A percentile compares a stretch with the other conserved stretches of the same genome.
Conservation (phyloP, 2,888 invertebrate genomes). For the Peribatodes rhomboidaria region DNA sequence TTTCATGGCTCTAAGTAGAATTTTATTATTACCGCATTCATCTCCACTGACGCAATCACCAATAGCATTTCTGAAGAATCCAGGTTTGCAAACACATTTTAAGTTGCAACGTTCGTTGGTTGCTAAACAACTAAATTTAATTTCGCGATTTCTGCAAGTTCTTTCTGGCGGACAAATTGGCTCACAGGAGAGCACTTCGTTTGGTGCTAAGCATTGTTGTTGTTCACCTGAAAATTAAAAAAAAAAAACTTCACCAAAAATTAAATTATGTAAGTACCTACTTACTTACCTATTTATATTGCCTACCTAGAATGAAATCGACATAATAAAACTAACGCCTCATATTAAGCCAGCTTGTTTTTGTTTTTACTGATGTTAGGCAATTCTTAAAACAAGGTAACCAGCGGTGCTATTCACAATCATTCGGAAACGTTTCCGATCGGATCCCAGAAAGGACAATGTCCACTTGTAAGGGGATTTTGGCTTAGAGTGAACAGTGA, state of each 20-base stretch:
- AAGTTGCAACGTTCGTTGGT: constrained; percentile 46
- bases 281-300: too few relatives aligned
- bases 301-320: too few relatives aligned
- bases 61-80: constrained; percentile 53
- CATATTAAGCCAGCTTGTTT: too few relatives aligned
- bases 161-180: constrained; percentile 54
- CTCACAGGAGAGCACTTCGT: constrained; percentile 53
- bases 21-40: constrained; percentile 58
- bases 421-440: too few relatives aligned
- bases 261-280: background rate
- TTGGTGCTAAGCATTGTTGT: constrained; percentile 42
- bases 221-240: constrained; percentile 38
- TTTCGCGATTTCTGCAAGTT: constrained; percentile 55
- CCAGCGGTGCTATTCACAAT: too few relatives aligned
- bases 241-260: background rate
- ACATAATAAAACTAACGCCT: too few relatives aligned
- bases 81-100: constrained; percentile 59
- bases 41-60: constrained; percentile 54
- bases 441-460: too few relatives aligned
- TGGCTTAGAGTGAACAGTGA: too few relatives aligned
- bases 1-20: too few relatives aligned
- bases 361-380: too few relatives aligned
- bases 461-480: too few relatives aligned
- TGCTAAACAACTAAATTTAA: constrained; percentile 46
- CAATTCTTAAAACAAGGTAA: too few relatives aligned